A percentile compares a stretch with the other conserved stretches of the same genome.
phyloP scores from a whole-genome alignment of 2,113 vertebrate species.

The Variabilichromis moorii region DNA sequence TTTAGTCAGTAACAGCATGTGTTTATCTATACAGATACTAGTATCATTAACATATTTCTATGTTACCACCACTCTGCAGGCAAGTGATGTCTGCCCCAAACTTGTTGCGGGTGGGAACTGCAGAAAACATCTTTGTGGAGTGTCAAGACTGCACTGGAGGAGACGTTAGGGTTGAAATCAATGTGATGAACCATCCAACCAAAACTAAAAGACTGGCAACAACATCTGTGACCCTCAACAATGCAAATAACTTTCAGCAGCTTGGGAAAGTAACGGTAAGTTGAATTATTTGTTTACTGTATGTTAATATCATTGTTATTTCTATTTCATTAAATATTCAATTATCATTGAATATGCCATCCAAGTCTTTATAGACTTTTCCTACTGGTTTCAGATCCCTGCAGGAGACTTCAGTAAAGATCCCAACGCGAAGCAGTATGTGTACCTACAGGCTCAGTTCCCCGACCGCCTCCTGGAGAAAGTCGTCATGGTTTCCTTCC shows the following conservation, averaged over 20 bases:
- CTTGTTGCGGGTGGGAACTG: conserved; percentile 60
- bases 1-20: not conserved
- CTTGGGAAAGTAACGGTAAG: conserved; percentile 60
- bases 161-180: conserved; percentile 3
- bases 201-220: not conserved
- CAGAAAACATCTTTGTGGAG: conserved; percentile 69
- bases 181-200: conserved; percentile 47
- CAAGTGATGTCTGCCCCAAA: conserved; percentile 65
- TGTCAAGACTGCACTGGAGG: conserved; percentile 47
- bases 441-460: conserved; percentile 53
- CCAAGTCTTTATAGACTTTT: accelerated
- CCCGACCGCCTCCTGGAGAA: conserved; percentile 48
- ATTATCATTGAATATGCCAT: not conserved
- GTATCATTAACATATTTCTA: not conserved
- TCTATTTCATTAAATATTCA: accelerated
- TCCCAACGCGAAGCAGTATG: conserved; percentile 46
- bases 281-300: not conserved
- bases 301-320: accelerated
- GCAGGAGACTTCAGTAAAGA: conserved; percentile 22
- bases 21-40: not conserved
- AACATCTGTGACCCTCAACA: conserved; percentile 14
- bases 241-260: conserved; percentile 4
- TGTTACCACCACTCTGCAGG: not conserved
- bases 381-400: conserved; percentile 27
- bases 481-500: conserved; percentile 61